Conservation (phyloP, 30 jellyfish, hydroid and myxozoan species). For the Aurelia sp. region DNA sequence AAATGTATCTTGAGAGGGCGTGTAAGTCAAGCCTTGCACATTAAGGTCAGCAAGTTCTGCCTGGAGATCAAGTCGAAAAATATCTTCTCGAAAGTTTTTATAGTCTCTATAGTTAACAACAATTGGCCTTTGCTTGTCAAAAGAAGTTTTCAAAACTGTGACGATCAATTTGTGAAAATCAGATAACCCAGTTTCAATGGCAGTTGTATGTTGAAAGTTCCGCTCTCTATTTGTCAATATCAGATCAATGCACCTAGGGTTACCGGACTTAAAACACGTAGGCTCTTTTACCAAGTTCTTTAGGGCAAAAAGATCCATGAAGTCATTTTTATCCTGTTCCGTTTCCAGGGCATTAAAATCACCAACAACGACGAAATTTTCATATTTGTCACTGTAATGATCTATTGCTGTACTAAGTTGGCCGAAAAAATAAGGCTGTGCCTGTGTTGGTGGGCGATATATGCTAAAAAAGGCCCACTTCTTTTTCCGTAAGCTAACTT, state of each 20-base stretch:
- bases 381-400: slow-evolving; percentile 8
- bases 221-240: slow-evolving; percentile 38
- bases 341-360: slow-evolving; percentile 7
- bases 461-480: neutral
- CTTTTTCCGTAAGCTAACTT: too few relatives aligned
- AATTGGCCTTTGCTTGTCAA: slow-evolving; percentile 25
- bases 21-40: neutral
- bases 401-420: neutral
- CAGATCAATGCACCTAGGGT: slow-evolving; percentile 40
- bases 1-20: too few relatives aligned
- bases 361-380: slow-evolving; percentile 12
- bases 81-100: neutral
- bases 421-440: neutral
- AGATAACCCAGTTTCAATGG: slow-evolving; percentile 61
- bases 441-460: slow-evolving; percentile 30
- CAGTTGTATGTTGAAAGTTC: slow-evolving; percentile 21
- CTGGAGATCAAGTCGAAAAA: neutral
- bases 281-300: slow-evolving; percentile 17
- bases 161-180: slow-evolving; percentile 49
- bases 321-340: slow-evolving; percentile 7
- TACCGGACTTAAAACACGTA: slow-evolving; percentile 50
- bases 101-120: neutral
- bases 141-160: slow-evolving; percentile 20
- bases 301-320: slow-evolving; percentile 13
- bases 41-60: neutral